These are phyloP conservation scores for Gracilinanus agilis DNA, from an alignment of 2,113 vertebrate genomes.

Conservation along the genomic window DNA sequence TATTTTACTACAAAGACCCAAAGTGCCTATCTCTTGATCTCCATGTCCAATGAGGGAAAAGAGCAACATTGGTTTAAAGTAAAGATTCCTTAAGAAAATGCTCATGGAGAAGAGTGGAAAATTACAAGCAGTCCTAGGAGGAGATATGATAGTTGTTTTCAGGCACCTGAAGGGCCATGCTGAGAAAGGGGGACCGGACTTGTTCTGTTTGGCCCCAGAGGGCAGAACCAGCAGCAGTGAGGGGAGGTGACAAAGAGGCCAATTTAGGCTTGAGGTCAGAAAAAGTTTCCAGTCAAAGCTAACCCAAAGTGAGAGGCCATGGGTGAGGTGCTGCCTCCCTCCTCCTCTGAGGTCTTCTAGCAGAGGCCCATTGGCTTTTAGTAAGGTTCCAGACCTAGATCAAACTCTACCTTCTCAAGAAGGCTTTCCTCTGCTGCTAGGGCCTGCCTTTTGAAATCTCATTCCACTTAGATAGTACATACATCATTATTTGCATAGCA, in stretches of 20 bases:
- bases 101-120: not conserved
- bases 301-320: too few species aligned
- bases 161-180: not conserved
- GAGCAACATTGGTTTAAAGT: not conserved
- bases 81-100: not conserved
- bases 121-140: not conserved
- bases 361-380: not conserved
- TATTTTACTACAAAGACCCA: not conserved
- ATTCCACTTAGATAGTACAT: not conserved
- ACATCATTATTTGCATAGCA: not conserved
- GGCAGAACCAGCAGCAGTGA: not conserved
- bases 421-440: not conserved
- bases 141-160: not conserved
- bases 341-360: too few species aligned
- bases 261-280: not conserved
- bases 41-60: not conserved
- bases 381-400: not conserved
- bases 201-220: not conserved
- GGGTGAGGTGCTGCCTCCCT: not conserved
- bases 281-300: not conserved
- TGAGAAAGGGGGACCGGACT: not conserved
- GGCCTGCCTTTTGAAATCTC: not conserved
- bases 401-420: not conserved
- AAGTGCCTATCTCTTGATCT: not conserved
- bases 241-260: not conserved